Evolutionary conservation across 2,113 vertebrate genomes (phyloP).

Genomic region (Cervus canadensis): DNA sequence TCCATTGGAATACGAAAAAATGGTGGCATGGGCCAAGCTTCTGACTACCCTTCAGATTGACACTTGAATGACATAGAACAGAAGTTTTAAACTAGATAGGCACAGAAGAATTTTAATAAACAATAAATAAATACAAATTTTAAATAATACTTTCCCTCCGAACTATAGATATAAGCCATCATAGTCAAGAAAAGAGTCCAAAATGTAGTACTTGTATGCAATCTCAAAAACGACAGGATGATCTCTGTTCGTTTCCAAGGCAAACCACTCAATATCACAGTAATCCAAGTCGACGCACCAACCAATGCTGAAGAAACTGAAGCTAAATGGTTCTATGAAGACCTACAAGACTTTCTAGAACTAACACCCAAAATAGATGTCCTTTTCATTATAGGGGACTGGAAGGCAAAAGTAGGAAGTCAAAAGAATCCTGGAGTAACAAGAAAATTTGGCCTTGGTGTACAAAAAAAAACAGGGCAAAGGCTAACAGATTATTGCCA

Average conservation of each 20-base stretch:
- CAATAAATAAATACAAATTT: neutral
- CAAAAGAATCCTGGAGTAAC: neutral
- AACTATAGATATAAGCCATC: neutral
- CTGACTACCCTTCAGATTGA: neutral
- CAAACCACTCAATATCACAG: neutral
- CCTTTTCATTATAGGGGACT: neutral
- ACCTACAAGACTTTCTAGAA: neutral
- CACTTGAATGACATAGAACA: neutral
- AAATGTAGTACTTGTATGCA: neutral
- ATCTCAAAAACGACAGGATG: neutral
- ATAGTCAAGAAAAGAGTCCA: neutral
- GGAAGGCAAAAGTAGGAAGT: neutral
- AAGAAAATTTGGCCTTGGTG: neutral
- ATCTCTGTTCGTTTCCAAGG: neutral
- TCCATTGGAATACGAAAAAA: neutral
- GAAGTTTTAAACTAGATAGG: neutral
- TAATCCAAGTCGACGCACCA: neutral
- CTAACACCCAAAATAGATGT: neutral
- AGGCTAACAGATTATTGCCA: neutral
- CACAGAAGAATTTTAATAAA: neutral
- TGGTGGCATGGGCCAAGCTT: neutral
- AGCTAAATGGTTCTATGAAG: neutral
- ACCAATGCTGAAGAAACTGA: neutral
- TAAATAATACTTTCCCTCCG: neutral
- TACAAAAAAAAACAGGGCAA: neutral